phyloP scores from a whole-genome alignment of 1,140 invertebrate genomes.

The Leucophenga varia region DNA sequence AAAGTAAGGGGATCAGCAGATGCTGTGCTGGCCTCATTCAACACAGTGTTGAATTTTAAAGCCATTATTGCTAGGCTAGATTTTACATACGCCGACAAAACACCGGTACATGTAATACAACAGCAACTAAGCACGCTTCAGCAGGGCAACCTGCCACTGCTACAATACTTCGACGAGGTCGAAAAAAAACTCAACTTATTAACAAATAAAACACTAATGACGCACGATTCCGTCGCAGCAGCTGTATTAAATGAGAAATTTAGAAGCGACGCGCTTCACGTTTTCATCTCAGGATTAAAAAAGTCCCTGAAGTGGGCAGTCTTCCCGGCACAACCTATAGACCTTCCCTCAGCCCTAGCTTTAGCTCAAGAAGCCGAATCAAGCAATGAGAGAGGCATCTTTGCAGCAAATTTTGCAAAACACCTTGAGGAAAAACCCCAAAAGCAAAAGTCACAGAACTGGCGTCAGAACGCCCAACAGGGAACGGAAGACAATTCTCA shows the following conservation, averaged over 20 bases:
- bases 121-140: constrained; percentile 16
- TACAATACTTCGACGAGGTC: constrained; percentile 21
- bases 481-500: too few species aligned
- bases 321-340: constrained; percentile 1
- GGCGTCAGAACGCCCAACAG: background rate
- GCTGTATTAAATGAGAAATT: constrained; percentile 6
- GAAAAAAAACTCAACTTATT: constrained; percentile 14
- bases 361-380: constrained; percentile 6
- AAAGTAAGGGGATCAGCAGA: constrained; percentile 20
- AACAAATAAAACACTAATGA: constrained; percentile 19
- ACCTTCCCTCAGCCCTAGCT: constrained; percentile 11
- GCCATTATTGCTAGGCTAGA: constrained; percentile 21
- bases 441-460: constrained; percentile 1
- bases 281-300: constrained; percentile 9
- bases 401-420: constrained; percentile 8
- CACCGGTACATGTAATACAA: constrained; percentile 19
- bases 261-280: constrained; percentile 8
- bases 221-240: background rate
- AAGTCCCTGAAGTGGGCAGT: background rate
- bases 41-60: constrained; percentile 20
- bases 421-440: constrained; percentile 7
- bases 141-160: constrained; percentile 1
- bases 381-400: constrained; percentile 6
- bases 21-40: constrained; percentile 14
- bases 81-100: constrained; percentile 20